Base-by-base conservation (phyloP, 2,888 invertebrate species). In the Ormyrus nitidulus region DNA sequence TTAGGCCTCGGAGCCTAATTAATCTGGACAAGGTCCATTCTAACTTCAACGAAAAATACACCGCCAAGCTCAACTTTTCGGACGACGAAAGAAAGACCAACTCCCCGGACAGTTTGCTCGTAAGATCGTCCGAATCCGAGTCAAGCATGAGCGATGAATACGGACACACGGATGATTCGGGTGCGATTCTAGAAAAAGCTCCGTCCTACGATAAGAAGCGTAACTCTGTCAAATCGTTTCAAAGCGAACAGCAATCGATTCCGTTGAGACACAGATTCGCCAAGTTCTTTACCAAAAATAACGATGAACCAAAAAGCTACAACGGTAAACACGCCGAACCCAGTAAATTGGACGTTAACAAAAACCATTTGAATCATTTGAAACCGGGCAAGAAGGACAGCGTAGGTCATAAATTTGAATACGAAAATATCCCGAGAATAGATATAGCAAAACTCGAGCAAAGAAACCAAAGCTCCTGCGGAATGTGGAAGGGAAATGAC, bases 131-230 rank as follows among this genome's bases (percentile, higher is more conserved):
- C 34, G 91, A 90, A 78, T 90, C 91, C 2, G 83, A 89, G 59
- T 89, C 90, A 77, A 91, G 91, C 81, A 81, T 78, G 58, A 82
- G 82, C 66, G 82, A 82, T 61, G 91, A 91, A 83, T 91, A 91
- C 51, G 89, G 94, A 91, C 85, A 94, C 93, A 89, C 89, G 1
- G 89, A 89, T 75, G 90, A 89, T 70, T 91, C 90, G 1, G 89
- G 88, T 4, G 90, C 89, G 6, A 88, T 88, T 74, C 77, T 87
- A 88, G 92, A 92, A 90, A 93, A 91, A 91, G 92, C 87, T 84
- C 92, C 87, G 73, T 91, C 85, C 44, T 84, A 86, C 62, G 89
- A 89, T 72, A 86, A 87, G 6, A 92, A 92, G 49, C 84, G 79
- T 53, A 64, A 48, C n/a, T 11, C 64, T 68, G 54, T 83, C 83